Conservation (phyloP, 2,797 vertebrate genomes). For the Eurystomus glaucurus region DNA sequence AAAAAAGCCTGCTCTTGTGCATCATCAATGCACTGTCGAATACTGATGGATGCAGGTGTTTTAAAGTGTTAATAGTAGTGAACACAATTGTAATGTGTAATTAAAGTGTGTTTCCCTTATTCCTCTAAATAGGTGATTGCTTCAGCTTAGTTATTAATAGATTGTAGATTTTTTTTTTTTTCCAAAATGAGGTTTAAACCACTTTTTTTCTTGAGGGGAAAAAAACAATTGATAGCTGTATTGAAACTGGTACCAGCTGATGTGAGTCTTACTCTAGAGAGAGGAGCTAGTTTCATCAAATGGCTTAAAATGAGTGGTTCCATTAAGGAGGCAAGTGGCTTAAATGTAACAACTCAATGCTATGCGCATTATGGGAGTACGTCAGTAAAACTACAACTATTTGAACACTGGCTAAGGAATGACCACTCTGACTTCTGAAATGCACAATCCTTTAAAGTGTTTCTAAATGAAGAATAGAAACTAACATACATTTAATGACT, state of each 20-base stretch:
- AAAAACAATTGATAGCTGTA: fast-evolving
- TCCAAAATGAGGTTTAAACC: not conserved
- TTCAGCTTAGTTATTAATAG: not conserved
- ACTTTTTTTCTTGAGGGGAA: not conserved
- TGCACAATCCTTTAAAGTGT: not conserved
- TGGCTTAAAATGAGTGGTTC: not conserved
- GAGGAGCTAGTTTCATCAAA: not conserved
- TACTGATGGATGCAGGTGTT: not conserved
- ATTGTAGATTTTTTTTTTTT: not conserved
- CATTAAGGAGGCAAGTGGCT: not conserved
- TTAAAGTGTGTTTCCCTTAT: not conserved
- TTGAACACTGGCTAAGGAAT: not conserved
- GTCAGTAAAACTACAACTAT: not conserved
- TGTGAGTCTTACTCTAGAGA: not conserved
- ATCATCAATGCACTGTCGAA: not conserved
- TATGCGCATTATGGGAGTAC: fast-evolving
- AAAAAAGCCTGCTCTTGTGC: not conserved
- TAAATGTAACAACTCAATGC: not conserved
- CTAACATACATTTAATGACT: not conserved
- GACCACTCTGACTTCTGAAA: not conserved
- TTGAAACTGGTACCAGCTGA: not conserved
- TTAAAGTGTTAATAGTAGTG: not conserved
- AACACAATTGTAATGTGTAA: not conserved
- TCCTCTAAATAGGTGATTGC: not conserved
- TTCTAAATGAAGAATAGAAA: not conserved